phyloP scores from a whole-genome alignment of 2,797 vertebrate species.

The Australoheros facetus region DNA sequence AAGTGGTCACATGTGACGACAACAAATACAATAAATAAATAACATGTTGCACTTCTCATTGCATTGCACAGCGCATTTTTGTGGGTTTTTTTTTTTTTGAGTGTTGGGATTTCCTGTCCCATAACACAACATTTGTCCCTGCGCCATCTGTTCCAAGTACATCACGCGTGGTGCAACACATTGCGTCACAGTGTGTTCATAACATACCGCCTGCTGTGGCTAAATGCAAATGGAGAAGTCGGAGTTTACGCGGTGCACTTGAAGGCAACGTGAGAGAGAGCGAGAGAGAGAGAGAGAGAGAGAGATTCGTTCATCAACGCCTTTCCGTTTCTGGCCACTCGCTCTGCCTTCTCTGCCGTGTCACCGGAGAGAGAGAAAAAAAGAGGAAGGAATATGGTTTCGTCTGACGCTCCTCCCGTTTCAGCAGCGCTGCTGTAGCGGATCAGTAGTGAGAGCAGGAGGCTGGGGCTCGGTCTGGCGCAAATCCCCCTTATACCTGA shows the following conservation, averaged over 20 bases:
- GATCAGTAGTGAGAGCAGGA: constrained; percentile 56
- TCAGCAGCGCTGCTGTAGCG: constrained; percentile 60
- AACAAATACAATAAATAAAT: neutral
- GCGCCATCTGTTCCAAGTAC: constrained; percentile 36
- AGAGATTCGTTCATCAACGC: constrained; percentile 57
- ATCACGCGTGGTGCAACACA: constrained; percentile 7
- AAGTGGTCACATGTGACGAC: neutral
- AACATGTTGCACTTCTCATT: neutral
- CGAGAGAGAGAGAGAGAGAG: constrained; percentile 26
- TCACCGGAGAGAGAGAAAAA: constrained; percentile 41
- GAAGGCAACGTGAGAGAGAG: constrained; percentile 51
- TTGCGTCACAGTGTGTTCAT: constrained; percentile 28
- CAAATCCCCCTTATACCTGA: constrained; percentile 42
- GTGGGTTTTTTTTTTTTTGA: neutral
- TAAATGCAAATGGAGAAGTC: neutral
- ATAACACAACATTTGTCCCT: neutral
- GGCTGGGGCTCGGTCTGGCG: constrained; percentile 57
- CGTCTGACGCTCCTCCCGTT: constrained; percentile 75
- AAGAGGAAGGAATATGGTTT: constrained; percentile 80
- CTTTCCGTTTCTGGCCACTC: constrained; percentile 58
- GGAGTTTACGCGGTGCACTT: constrained; percentile 46
- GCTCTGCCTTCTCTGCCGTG: constrained; percentile 68
- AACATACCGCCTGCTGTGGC: neutral
- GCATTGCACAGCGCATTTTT: neutral
- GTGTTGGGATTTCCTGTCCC: constrained; percentile 5